Percentiles rank a stretch among this genome's conserved stretches.
Evolutionary conservation across 2,113 vertebrate genomes (phyloP).

Genomic region (Calyptomena viridis): DNA sequence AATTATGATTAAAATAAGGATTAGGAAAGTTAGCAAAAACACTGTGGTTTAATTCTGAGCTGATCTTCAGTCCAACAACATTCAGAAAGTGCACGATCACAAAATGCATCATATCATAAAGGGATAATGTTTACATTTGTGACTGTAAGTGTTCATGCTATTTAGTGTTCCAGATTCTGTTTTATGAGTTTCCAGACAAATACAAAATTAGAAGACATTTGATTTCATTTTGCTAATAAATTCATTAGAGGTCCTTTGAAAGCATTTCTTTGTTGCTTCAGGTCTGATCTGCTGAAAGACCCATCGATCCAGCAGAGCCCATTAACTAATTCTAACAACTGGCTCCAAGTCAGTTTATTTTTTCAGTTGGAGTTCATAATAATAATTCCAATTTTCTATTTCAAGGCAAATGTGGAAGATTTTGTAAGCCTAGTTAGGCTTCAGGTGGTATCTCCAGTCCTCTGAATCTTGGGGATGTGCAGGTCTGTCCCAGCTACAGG

Average conservation of each 20-base stretch:
- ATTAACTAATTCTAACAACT: neutral
- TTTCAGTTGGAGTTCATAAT: neutral
- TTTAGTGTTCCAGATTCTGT: neutral
- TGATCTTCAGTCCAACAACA: neutral
- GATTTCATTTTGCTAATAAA: neutral
- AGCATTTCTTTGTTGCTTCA: neutral
- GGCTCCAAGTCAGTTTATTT: neutral
- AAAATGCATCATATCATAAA: neutral
- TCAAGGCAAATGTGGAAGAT: neutral
- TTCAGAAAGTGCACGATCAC: neutral
- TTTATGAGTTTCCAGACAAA: neutral
- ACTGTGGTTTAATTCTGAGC: neutral
- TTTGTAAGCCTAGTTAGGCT: neutral
- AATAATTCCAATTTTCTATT: neutral
- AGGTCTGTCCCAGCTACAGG: neutral
- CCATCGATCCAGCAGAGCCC: neutral
- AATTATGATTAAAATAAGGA: neutral
- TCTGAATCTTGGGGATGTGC: neutral
- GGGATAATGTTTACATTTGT: neutral
- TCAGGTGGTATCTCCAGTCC: neutral
- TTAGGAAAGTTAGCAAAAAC: neutral
- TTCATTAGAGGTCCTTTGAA: neutral
- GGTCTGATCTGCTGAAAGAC: neutral
- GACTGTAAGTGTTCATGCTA: neutral
- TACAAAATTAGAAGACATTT: neutral